phyloP scores from a whole-genome alignment of 1,140 invertebrate species.

The Atta texana region DNA sequence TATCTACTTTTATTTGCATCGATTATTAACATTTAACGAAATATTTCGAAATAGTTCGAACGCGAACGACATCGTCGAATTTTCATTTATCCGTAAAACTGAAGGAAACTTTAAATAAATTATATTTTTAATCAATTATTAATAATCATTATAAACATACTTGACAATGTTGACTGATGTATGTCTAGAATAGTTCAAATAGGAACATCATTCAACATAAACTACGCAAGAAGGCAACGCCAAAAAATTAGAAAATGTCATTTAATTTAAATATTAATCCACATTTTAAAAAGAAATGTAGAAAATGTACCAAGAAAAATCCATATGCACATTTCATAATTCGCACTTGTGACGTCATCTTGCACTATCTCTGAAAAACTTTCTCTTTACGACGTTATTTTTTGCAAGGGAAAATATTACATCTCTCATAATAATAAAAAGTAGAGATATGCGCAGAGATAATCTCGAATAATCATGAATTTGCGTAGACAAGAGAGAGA shows the following conservation, averaged over 20 bases:
- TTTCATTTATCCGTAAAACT: background rate
- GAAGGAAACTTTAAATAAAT: background rate
- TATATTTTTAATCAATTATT: constrained; percentile 1
- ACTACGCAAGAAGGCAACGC: too few relatives aligned
- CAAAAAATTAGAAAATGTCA: background rate
- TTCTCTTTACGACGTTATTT: constrained; percentile 11
- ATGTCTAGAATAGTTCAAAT: background rate
- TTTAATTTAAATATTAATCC: constrained; percentile 28
- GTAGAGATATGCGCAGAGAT: background rate
- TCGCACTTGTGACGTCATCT: constrained; percentile 17
- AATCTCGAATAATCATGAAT: constrained; percentile 14
- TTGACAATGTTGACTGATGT: background rate
- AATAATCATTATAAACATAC: background rate
- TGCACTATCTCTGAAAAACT: background rate
- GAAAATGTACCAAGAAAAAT: background rate
- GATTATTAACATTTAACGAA: background rate
- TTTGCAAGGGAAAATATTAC: constrained; percentile 13
- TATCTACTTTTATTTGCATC: background rate
- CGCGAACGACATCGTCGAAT: background rate
- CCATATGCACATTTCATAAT: constrained; percentile 10
- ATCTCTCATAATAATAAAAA: constrained; percentile 27
- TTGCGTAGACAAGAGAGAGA: background rate
- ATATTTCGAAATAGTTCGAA: background rate
- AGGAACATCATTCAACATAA: background rate
- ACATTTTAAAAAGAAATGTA: constrained; percentile 6